Evolutionary conservation across 1,140 invertebrate genomes (phyloP), one percentile per base, ranked within the genome.

Genomic region (Solenopsis fugax): DNA sequence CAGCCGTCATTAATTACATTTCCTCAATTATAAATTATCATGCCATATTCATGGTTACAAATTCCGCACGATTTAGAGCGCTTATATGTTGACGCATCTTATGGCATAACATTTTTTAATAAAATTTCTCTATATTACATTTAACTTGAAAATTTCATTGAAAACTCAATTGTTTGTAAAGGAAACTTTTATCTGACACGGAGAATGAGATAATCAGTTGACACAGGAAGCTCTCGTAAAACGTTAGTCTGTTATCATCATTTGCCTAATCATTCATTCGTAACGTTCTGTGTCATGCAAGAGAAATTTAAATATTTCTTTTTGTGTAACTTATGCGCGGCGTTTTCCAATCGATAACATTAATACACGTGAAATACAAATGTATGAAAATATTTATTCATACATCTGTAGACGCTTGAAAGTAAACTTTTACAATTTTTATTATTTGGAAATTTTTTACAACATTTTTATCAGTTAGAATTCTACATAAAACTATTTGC

Each of bases 241-340:
- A 41, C 16, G n/a, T 21, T 56, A 37, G 29, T n/a, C 52, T 41
- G 52, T 58, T 75, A 58, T 75, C 12, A 34, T 12, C 34, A 21
- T 52, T 56, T 54, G 7, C 10, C 52, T 58, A 56, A 75, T 41
- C 72, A 10, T 58, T 56, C 34, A 56, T 56, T 75, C 72, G 37
- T 58, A 24, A 75, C n/a, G 52, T 73, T 16, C 50, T 34, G 29
- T 13, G 21, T 75, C 52, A 56, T 0, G n/a, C 52, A 16, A 75
- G n/a, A 21, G 34, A 75, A 75, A 75, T 75, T 56, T 5, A 29
- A 29, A 41, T 41, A 37, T 24, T 37, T 41, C n/a, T 41, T 24
- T 13, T 56, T n/a, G 10, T 24, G 34, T 56, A 56, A 24, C 2
- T 62, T 34, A 62, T n/a, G 16, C 16, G 29, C 16, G 60, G 29